Conservation (phyloP, 2,888 invertebrate species). For the Drosophila cognata region DNA sequence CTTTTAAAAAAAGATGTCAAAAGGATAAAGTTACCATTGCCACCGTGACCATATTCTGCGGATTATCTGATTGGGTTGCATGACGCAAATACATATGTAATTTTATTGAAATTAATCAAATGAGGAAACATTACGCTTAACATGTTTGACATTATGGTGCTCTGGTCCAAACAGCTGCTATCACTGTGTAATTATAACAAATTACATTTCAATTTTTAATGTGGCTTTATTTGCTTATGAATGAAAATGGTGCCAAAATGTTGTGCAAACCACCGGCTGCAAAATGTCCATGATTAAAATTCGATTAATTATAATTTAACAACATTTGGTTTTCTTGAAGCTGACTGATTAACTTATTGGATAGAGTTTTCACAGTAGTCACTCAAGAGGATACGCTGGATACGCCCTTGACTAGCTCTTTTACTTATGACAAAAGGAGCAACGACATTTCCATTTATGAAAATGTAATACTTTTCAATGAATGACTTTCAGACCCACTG, state of each 20-base stretch:
- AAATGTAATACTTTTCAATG: conserved; percentile 21
- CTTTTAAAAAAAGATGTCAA: conserved; percentile 4
- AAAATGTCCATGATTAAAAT: conserved; percentile 56
- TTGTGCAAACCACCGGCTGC: conserved; percentile 10
- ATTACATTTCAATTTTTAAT: conserved; percentile 61
- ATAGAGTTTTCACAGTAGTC: background rate
- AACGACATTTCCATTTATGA: background rate
- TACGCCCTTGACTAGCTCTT: background rate
- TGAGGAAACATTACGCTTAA: conserved; percentile 46
- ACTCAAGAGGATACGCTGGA: background rate
- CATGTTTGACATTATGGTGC: conserved; percentile 36
- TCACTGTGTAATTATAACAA: conserved; percentile 43
- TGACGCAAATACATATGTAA: conserved; percentile 5
- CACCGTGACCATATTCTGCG: conserved; percentile 5
- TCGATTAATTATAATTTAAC: conserved; percentile 70
- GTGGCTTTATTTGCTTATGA: conserved; percentile 55
- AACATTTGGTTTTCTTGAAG: conserved; percentile 11
- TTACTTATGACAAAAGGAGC: background rate
- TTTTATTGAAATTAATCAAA: conserved; percentile 70
- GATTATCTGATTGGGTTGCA: background rate
- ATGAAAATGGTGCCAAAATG: conserved; percentile 40
- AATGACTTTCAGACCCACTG: conserved; percentile 37
- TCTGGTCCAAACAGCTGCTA: background rate
- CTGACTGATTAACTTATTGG: background rate
- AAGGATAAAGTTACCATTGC: conserved; percentile 7